These are phyloP conservation scores for Hydra vulgaris DNA, from an alignment of 30 jellyfish, hydroid and myxozoan genomes.

Conservation along the genomic window DNA sequence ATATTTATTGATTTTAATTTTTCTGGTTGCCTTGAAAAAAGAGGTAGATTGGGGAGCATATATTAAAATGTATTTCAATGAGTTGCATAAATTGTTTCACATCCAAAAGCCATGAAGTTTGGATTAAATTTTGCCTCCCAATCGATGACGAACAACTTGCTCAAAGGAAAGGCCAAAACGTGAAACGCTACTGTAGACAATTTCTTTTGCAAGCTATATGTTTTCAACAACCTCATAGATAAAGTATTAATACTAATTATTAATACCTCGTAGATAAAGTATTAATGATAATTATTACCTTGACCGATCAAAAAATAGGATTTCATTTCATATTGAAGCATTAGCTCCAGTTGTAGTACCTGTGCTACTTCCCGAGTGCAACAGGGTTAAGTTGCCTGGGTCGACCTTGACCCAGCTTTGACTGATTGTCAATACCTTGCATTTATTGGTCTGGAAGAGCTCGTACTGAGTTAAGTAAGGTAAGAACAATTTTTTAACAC, in stretches of 20 bases:
- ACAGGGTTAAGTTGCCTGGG: not conserved
- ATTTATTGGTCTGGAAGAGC: not conserved
- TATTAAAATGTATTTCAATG: no score
- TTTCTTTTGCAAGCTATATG: not conserved
- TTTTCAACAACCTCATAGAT: not conserved
- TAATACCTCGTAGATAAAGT: not conserved
- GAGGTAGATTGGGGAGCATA: not conserved
- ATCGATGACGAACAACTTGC: not conserved
- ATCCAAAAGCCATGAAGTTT: not conserved
- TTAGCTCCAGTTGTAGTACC: not conserved
- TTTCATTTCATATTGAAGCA: not conserved
- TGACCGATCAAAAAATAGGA: not conserved
- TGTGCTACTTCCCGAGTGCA: not conserved
- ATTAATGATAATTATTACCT: not conserved
- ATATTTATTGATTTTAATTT: no score
- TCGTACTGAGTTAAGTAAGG: not conserved
- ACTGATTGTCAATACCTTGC: not conserved
- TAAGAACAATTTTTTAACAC: no score
- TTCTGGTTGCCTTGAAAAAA: not conserved
- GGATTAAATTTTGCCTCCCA: not conserved
- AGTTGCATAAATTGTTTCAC: not conserved
- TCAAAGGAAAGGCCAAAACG: not conserved
- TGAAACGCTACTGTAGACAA: not conserved
- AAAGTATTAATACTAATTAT: not conserved
- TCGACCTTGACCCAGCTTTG: not conserved